Percentiles rank a stretch among this genome's conserved stretches.
Conservation (phyloP, 2,888 invertebrate species). For the Macrosiphum euphorbiae region DNA sequence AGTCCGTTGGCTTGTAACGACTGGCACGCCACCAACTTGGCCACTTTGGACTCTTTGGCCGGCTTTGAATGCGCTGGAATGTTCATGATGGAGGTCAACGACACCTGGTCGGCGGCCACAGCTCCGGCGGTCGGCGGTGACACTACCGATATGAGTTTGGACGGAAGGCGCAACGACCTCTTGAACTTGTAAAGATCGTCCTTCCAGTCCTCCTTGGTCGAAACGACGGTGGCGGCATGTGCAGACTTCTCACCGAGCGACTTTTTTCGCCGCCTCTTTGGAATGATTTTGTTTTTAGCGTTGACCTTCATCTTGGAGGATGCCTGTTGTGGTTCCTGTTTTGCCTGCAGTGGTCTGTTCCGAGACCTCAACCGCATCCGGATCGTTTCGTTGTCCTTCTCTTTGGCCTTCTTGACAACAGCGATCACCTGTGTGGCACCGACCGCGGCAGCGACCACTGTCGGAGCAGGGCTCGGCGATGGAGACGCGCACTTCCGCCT, state of each 20-base stretch:
- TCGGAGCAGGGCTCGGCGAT: not conserved
- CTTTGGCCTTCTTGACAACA: slow-evolving; percentile 35
- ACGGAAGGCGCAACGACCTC: slow-evolving; percentile 84
- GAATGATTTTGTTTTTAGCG: slow-evolving; percentile 69
- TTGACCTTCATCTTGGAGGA: slow-evolving; percentile 8
- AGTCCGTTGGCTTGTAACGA: not conserved
- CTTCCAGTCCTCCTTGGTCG: slow-evolving; percentile 78
- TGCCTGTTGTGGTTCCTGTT: slow-evolving; percentile 69
- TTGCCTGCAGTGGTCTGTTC: slow-evolving; percentile 71
- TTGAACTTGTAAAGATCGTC: slow-evolving; percentile 87
- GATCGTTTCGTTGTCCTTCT: slow-evolving; percentile 65
- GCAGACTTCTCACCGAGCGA: slow-evolving; percentile 70
- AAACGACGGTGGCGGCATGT: slow-evolving; percentile 75
- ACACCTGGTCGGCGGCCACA: slow-evolving; percentile 47
- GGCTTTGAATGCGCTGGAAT: slow-evolving; percentile 19
- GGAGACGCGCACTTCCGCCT: slow-evolving; percentile 25
- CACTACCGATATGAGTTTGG: slow-evolving; percentile 84
- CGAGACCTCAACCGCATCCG: slow-evolving; percentile 69
- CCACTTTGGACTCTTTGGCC: slow-evolving; percentile 21
- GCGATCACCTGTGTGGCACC: not conserved
- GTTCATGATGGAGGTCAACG: slow-evolving; percentile 57
- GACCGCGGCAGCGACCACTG: not conserved
- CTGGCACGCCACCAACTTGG: slow-evolving; percentile 20
- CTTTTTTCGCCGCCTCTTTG: slow-evolving; percentile 56
- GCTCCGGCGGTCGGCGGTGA: slow-evolving; percentile 73